These are phyloP conservation scores for Sula dactylatra DNA, from an alignment of 2,113 vertebrate genomes.

Conservation along the genomic window DNA sequence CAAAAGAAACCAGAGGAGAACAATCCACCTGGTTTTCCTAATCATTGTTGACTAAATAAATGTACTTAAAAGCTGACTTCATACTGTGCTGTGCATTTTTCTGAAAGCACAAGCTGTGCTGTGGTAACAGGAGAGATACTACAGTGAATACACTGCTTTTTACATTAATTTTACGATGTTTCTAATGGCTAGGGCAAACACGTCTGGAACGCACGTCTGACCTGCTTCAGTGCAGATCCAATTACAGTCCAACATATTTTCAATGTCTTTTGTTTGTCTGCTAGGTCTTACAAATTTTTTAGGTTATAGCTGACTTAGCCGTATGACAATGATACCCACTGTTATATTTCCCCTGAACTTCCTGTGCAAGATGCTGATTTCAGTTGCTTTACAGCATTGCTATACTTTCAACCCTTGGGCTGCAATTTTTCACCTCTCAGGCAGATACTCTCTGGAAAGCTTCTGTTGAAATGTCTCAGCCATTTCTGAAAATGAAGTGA, in stretches of 20 bases:
- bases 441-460: not conserved
- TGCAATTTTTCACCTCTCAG: not conserved
- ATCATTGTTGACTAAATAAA: slow-evolving; percentile 16
- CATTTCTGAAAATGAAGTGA: not conserved
- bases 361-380: not conserved
- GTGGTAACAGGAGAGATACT: not conserved
- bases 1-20: not conserved
- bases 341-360: not conserved
- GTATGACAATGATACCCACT: not conserved
- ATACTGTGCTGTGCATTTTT: not conserved
- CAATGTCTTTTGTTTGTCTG: not conserved
- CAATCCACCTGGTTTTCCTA: not conserved
- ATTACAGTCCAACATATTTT: slow-evolving; percentile 18
- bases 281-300: not conserved
- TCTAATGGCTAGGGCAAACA: slow-evolving; percentile 28
- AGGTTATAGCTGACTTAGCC: not conserved
- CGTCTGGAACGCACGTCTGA: not conserved
- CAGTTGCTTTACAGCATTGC: not conserved
- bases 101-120: slow-evolving; percentile 26
- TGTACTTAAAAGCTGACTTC: slow-evolving; percentile 5
- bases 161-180: slow-evolving; percentile 32
- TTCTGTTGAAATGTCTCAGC: not conserved
- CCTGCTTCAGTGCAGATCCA: slow-evolving; percentile 22
- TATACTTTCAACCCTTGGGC: not conserved
- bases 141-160: not conserved